These are phyloP conservation scores for Temnopleurus reevesii DNA, from an alignment of 53 echinoderm and acorn worm species.

Conservation along the genomic window DNA sequence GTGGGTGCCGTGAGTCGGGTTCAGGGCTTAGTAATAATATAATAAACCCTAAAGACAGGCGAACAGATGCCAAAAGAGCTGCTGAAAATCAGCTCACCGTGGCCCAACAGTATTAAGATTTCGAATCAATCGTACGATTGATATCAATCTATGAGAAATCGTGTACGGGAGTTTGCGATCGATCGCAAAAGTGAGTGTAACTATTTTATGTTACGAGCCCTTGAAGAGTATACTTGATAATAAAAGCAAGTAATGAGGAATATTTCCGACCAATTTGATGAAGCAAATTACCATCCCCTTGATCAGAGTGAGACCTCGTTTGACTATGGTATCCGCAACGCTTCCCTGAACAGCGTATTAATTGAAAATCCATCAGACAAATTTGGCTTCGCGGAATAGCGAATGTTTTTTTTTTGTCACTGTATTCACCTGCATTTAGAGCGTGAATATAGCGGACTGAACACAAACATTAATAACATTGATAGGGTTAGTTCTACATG, in stretches of 20 bases:
- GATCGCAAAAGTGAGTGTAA: too few relatives aligned
- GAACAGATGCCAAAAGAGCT: slow-evolving; percentile 4
- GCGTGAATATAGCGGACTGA: too few relatives aligned
- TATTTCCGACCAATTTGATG: slow-evolving; percentile 48
- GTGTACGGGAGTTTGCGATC: too few relatives aligned
- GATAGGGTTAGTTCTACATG: too few relatives aligned
- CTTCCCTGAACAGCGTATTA: slow-evolving; percentile 32
- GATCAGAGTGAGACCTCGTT: background rate
- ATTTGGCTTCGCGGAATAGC: slow-evolving; percentile 21
- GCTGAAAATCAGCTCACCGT: slow-evolving; percentile 9
- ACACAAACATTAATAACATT: too few relatives aligned
- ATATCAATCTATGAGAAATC: too few relatives aligned
- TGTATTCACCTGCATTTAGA: too few relatives aligned
- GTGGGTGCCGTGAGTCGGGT: background rate
- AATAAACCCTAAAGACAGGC: background rate
- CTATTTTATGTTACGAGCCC: too few relatives aligned
- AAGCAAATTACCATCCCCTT: slow-evolving; percentile 7
- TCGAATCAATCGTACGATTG: too few relatives aligned
- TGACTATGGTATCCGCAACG: background rate
- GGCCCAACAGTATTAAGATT: too few relatives aligned
- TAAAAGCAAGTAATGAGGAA: slow-evolving; percentile 35
- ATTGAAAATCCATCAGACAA: slow-evolving; percentile 33
- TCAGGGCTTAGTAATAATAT: background rate
- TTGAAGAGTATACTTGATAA: slow-evolving; percentile 5
- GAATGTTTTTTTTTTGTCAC: too few relatives aligned